Evolutionary conservation across 2,797 vertebrate genomes (phyloP), one percentile per base, ranked within the genome.

Genomic region (Delichon dasypus): DNA sequence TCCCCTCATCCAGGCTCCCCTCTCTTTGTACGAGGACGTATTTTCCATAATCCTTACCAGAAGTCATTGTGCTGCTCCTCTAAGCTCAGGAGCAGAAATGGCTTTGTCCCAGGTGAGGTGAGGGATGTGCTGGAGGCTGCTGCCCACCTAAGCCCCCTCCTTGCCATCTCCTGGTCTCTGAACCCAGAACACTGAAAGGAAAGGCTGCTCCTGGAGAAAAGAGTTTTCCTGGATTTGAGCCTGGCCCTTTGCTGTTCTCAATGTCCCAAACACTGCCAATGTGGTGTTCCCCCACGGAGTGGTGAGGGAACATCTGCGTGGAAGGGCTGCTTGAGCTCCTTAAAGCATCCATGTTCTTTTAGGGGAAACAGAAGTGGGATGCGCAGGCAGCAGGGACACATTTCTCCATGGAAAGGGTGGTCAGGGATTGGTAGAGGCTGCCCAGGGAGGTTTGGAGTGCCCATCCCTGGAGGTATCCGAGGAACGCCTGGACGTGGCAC

Each of bases 201-300:
- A 44, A 42, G n/a, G 19, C 21, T 54, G 25, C 55, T 85, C 58
- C 23, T 47, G 45, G 57, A 83, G 55, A 30, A 93, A 57, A 74
- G 32, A 26, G 16, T 25, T 45, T 68, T 40, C 64, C 38, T 40
- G 55, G 38, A 9, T 38, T 68, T 47, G 48, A 79, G 44, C 51
- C 50, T 50, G 44, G 17, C 1, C 0, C 60, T 93, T 50, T 68
- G 30, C 32, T 73, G 40, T 47, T 62, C 34, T 64, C 20, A 10
- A 36, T 1, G 0, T 27, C 14, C 38, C 38, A 65, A 55, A 14
- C 11, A 0, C 27, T 40, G 32, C 40, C n/a, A 9, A 1, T n/a
- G n/a, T n/a, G n/a, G n/a, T n/a, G n/a, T n/a, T n/a, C n/a, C n/a
- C n/a, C n/a, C 48, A 38, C 13, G 21, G 17, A 22, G 76, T 15